phyloP scores from a whole-genome alignment of 2,797 vertebrate species.

The Enteromius mattozi region DNA sequence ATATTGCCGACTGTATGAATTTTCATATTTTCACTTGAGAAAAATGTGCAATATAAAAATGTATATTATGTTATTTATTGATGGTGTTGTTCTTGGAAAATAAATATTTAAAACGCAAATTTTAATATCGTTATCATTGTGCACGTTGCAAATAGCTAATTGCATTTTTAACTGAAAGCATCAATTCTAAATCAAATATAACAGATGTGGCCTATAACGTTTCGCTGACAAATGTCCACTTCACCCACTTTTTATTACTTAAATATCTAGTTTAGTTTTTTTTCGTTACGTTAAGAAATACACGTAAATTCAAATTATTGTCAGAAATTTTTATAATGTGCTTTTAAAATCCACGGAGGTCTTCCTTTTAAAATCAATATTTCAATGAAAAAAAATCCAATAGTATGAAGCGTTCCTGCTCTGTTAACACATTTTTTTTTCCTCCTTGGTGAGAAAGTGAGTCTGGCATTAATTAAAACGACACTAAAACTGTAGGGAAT shows the following conservation, averaged over 20 bases:
- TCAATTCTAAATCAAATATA: neutral
- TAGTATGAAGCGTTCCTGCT: slow-evolving; percentile 81
- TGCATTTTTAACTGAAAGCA: neutral
- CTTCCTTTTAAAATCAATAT: slow-evolving; percentile 78
- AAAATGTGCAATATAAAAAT: slow-evolving; percentile 99
- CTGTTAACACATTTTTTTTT: slow-evolving; percentile 81
- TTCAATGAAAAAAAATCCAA: slow-evolving; percentile 76
- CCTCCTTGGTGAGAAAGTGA: slow-evolving; percentile 77
- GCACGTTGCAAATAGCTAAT: neutral
- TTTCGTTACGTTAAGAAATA: neutral
- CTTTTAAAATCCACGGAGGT: neutral
- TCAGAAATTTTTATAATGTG: neutral
- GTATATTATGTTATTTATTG: slow-evolving; percentile 99
- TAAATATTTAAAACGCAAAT: slow-evolving; percentile 89
- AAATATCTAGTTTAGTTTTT: neutral
- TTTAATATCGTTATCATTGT: slow-evolving; percentile 38
- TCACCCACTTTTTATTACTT: neutral
- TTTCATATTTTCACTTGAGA: slow-evolving; percentile 97
- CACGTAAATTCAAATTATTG: neutral
- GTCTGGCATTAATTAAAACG: slow-evolving; percentile 93
- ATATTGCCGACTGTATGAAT: slow-evolving; percentile 96
- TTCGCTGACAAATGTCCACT: neutral
- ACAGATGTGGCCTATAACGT: neutral
- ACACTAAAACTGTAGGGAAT: slow-evolving; percentile 91
- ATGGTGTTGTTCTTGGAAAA: slow-evolving; percentile 99